These are phyloP conservation scores for Rhabdomys dilectus DNA, from an alignment of 2,113 vertebrate species.

Conservation along the genomic window DNA sequence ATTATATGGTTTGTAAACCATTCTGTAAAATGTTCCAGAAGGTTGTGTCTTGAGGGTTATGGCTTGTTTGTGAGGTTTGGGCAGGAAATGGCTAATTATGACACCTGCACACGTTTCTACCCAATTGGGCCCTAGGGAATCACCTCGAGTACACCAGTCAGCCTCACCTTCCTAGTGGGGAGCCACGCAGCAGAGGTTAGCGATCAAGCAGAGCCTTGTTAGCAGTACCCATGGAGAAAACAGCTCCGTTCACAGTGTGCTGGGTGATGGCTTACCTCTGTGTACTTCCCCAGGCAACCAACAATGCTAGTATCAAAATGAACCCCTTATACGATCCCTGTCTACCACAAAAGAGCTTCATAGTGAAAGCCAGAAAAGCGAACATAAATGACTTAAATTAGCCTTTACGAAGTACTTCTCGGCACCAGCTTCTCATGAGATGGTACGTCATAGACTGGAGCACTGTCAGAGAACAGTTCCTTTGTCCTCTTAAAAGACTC, in stretches of 20 bases:
- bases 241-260: neutral
- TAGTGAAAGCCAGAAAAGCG: neutral
- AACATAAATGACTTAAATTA: conserved; percentile 8
- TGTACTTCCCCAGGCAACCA: conserved; percentile 10
- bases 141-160: conserved; percentile 69
- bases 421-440: neutral
- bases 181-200: conserved; percentile 71
- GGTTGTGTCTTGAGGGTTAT: conserved; percentile 82
- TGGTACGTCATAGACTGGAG: neutral
- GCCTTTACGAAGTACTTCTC: neutral
- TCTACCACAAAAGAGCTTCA: neutral
- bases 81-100: conserved; percentile 88
- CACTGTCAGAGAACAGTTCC: neutral
- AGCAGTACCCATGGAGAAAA: conserved; percentile 69
- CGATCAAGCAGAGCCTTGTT: conserved; percentile 71
- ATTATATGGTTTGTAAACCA: conserved; percentile 84
- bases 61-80: conserved; percentile 82
- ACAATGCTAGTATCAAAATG: conserved; percentile 8
- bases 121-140: conserved; percentile 81
- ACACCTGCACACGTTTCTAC: conserved; percentile 82
- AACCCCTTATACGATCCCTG: neutral
- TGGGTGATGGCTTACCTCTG: neutral
- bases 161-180: conserved; percentile 63
- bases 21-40: conserved; percentile 80
- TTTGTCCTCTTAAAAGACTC: neutral